A percentile compares a stretch with the other conserved stretches of the same genome.
These are phyloP conservation scores for Zoanthus sociatus DNA, from an alignment of 92 coral and sea anemone genomes.

Conservation along the genomic window DNA sequence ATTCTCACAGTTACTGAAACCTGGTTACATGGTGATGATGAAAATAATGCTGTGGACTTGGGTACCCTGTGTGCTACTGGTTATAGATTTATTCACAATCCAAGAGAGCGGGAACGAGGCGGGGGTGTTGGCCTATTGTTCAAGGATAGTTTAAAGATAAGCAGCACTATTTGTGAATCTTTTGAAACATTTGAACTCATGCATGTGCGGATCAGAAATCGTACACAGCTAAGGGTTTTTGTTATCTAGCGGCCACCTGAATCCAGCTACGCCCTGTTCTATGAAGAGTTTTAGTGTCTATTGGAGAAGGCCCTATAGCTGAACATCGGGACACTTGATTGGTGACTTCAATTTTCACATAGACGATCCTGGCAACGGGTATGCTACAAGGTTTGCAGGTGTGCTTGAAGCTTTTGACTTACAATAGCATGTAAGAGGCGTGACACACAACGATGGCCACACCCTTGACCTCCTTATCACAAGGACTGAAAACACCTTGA, in stretches of 20 bases:
- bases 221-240: not conserved
- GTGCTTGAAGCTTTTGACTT: constrained; percentile 27
- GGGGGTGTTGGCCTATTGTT: constrained; percentile 30
- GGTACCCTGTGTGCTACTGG: constrained; percentile 31
- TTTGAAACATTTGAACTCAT: constrained; percentile 17
- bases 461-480: constrained; percentile 55
- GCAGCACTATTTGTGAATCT: constrained; percentile 2
- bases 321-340: constrained; percentile 1
- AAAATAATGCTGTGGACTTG: not conserved
- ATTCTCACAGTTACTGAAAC: not conserved
- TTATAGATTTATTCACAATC: constrained; percentile 6
- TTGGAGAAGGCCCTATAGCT: constrained; percentile 27
- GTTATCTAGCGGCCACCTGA: constrained; percentile 12
- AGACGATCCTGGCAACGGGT: constrained; percentile 23
- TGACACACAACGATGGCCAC: constrained; percentile 27
- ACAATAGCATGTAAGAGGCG: constrained; percentile 38
- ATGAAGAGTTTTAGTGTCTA: constrained; percentile 16
- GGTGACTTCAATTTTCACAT: constrained; percentile 48
- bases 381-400: constrained; percentile 18
- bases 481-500: not conserved
- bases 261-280: constrained; percentile 1
- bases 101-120: constrained; percentile 2
- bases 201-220: not conserved
- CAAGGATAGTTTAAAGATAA: not conserved
- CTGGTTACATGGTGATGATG: not conserved